Percentiles rank a stretch among this genome's conserved stretches.
phyloP scores from a whole-genome alignment of 2,113 vertebrate species.

The Cochlearius cochlearius region DNA sequence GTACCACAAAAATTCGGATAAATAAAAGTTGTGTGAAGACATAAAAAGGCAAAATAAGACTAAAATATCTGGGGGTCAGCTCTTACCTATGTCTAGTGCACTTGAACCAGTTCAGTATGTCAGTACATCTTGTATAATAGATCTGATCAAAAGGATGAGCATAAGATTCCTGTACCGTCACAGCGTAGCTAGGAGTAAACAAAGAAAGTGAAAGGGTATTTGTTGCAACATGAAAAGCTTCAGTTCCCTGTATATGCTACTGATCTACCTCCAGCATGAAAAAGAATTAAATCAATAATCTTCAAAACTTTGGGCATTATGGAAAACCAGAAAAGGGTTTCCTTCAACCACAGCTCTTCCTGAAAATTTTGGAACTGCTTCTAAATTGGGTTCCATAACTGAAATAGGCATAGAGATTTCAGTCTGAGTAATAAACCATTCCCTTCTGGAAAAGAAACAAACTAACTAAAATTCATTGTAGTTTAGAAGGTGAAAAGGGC shows the following conservation, averaged over 20 bases:
- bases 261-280: not conserved
- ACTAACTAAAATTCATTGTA: not conserved
- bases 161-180: conserved; percentile 97
- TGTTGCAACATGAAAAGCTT: not conserved
- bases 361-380: not conserved
- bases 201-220: not conserved
- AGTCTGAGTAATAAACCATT: not conserved
- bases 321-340: not conserved
- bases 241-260: not conserved
- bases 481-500: not conserved
- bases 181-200: conserved; percentile 84
- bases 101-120: conserved; percentile 99
- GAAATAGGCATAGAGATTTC: not conserved
- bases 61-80: not conserved
- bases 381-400: not conserved
- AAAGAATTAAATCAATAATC: not conserved
- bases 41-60: not conserved
- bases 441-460: not conserved
- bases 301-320: not conserved
- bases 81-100: conserved; percentile 94
- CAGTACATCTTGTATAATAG: conserved; percentile 97
- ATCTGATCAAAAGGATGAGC: conserved; percentile 98
- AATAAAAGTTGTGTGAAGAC: not conserved
- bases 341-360: not conserved
- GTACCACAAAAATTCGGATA: not conserved